phyloP scores from a whole-genome alignment of 2,113 vertebrate genomes.

The Erinaceus europaeus region DNA sequence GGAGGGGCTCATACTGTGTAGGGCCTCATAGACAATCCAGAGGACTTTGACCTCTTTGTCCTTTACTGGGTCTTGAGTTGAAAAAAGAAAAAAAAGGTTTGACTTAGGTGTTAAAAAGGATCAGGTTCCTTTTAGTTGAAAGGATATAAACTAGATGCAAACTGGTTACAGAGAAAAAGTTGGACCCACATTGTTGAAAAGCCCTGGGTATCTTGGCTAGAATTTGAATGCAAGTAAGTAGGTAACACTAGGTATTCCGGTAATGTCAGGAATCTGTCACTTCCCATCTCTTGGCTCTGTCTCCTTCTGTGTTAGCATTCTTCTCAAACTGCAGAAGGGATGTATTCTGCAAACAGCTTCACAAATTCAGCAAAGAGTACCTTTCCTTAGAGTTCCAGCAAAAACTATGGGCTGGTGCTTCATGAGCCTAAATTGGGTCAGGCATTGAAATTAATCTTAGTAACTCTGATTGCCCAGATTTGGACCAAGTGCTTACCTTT shows the following conservation, averaged over 20 bases:
- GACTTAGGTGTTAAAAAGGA: background rate
- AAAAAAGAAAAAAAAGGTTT: background rate
- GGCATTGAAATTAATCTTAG: background rate
- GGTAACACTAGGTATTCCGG: background rate
- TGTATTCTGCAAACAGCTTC: background rate
- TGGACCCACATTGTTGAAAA: background rate
- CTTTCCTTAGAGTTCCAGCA: background rate
- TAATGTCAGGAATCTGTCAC: background rate
- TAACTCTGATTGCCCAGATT: background rate
- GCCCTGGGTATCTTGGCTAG: slow-evolving; percentile 19
- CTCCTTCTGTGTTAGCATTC: background rate
- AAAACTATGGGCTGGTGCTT: slow-evolving; percentile 2
- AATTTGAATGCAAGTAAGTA: too few species aligned
- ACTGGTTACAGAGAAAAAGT: background rate
- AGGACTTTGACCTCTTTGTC: background rate
- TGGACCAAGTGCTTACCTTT: background rate
- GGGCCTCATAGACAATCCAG: background rate
- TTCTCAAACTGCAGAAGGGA: background rate
- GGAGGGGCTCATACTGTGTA: background rate
- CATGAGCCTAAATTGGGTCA: slow-evolving; percentile 42
- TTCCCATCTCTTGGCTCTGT: background rate
- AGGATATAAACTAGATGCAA: background rate
- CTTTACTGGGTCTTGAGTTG: background rate
- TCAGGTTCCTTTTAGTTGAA: slow-evolving; percentile 12
- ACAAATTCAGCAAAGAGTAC: background rate